Base-by-base conservation (phyloP, 1,140 invertebrate genomes). In the Rhopalosiphum maidis region DNA sequence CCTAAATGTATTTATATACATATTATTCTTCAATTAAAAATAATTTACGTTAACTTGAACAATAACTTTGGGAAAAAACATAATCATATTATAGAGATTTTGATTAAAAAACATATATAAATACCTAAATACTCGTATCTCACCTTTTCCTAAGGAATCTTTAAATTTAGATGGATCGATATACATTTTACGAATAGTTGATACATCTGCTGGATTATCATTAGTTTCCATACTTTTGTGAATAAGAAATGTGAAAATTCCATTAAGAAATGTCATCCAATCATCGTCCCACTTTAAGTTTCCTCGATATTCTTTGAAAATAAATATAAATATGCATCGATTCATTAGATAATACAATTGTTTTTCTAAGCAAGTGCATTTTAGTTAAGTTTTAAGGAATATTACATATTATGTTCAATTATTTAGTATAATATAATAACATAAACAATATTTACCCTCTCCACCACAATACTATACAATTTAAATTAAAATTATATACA, bases 251-350 rank as follows among this genome's bases (percentile, higher is more conserved):
- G 68, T 48, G 9, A 91, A 77, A n/a, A 91, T 21, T 22, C 60
- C 60, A 48, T 91, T 91, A 9, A 91, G 18, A 51, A 91, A 91
- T 37, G 21, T 37, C 90, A 82, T 37, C 90, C 90, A 91, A 48
- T 91, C 68, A 83, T 48, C 35, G 1, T 82, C 35, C 90, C 90
- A 91, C 46, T 82, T 91, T 23, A 91, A 5, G 22, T 82, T 91
- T 82, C 60, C 90, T 82, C 90, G 43, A 23, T 83, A 91, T 91
- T 83, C 90, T 91, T 83, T 35, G 4, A 35, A 91, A 82, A 91
- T 82, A 68, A n/a, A 41, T n/a, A 91, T 68, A 90, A 90, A 90
- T 41, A 46, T 90, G 4, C 30, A n/a, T 46, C 11, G 21, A 82
- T 87, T 87, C 22, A 43, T 25, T 22, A 43, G 23, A 85, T 30